A percentile compares a stretch with the other conserved stretches of the same genome.
Conservation (phyloP, 2,888 invertebrate genomes). For the Andricus curvator region DNA sequence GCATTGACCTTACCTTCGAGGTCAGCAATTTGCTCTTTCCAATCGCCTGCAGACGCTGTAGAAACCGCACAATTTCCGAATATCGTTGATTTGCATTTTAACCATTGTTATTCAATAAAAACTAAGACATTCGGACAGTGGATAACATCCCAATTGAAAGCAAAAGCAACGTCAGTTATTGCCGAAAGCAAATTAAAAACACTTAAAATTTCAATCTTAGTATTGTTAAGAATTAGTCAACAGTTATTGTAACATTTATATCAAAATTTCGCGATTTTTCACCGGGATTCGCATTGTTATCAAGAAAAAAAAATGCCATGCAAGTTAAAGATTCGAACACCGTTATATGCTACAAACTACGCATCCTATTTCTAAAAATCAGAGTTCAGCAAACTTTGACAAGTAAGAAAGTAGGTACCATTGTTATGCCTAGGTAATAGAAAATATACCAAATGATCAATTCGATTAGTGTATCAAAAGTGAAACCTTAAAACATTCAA, state of each 20-base stretch:
- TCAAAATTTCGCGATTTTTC: not conserved
- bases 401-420: constrained; percentile 77
- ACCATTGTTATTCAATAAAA: constrained; percentile 44
- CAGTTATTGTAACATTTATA: not conserved
- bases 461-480: constrained; percentile 60
- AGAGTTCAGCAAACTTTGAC: constrained; percentile 76
- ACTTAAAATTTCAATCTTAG: not conserved
- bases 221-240: constrained; percentile 19
- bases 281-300: not conserved
- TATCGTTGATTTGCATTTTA: constrained; percentile 48
- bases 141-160: constrained; percentile 39
- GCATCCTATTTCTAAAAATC: constrained; percentile 64
- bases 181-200: constrained; percentile 21
- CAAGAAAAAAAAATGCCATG: constrained; percentile 33
- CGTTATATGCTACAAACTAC: constrained; percentile 48
- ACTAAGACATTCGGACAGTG: constrained; percentile 26
- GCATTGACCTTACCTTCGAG: constrained; percentile 73
- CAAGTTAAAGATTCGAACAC: constrained; percentile 20
- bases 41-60: constrained; percentile 74
- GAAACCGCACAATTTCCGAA: constrained; percentile 70
- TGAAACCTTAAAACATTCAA: constrained; percentile 43
- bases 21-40: constrained; percentile 71
- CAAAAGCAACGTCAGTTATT: constrained; percentile 33
- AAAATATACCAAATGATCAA: constrained; percentile 54
- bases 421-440: constrained; percentile 61